phyloP scores from a whole-genome alignment of 2,888 invertebrate genomes.

The Stramonita haemastoma region DNA sequence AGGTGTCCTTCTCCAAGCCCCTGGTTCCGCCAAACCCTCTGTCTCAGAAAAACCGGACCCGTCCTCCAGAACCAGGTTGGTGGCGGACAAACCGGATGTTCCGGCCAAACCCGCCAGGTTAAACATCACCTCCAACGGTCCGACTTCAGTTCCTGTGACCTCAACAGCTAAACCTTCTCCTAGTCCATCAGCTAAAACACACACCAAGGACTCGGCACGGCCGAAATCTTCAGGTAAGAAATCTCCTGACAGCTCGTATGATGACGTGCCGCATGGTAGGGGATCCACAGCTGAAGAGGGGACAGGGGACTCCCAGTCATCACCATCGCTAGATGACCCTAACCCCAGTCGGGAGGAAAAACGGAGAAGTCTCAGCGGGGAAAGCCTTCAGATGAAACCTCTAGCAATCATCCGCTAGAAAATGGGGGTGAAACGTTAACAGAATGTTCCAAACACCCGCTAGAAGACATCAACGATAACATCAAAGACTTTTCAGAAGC shows the following conservation, averaged over 20 bases:
- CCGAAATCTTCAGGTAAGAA: not conserved
- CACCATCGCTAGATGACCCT: not conserved
- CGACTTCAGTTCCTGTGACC: not conserved
- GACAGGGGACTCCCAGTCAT: not conserved
- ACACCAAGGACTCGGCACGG: not conserved
- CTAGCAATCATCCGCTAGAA: not conserved
- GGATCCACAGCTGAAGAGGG: not conserved
- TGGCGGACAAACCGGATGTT: not conserved
- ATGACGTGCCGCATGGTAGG: not conserved
- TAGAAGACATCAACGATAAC: not conserved
- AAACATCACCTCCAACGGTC: not conserved
- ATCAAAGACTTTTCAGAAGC: not conserved
- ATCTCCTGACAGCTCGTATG: not conserved
- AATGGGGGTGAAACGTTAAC: not conserved
- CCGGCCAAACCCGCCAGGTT: conserved; percentile 11
- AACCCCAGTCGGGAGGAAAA: not conserved
- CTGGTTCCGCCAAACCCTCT: not conserved
- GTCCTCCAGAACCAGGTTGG: not conserved
- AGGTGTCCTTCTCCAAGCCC: conserved; percentile 24
- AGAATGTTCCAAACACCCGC: not conserved
- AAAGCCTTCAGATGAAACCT: not conserved
- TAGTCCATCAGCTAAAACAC: not conserved
- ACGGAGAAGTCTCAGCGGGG: not conserved
- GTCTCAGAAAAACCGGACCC: not conserved
- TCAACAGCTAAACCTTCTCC: not conserved